Base-by-base conservation (phyloP, 2,113 vertebrate species). In the Sinocyclocheilus rhinocerous region DNA sequence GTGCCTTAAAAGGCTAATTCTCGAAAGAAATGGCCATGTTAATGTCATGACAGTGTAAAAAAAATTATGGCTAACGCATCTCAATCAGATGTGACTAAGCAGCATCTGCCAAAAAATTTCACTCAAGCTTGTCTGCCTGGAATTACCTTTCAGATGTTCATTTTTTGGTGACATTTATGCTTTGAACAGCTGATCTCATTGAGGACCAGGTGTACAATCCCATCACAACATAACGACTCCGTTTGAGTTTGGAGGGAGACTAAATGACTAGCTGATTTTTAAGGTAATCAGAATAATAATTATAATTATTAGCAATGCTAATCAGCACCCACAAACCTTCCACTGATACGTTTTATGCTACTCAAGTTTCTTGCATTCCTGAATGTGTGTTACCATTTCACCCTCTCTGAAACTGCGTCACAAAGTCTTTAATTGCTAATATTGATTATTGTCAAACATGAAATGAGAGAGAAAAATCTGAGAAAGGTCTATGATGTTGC, bases 1-100 rank as follows among this genome's bases (percentile, higher is more conserved):
- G 45, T 70, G 29, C 24, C 16, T 59, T 4, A 76, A 85, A 88
- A 83, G 70, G 59, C 87, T 76, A 26, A 85, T 77, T 69, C 26
- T 45, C 15, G 22, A 20, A 63, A 4, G 22, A 22, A 45, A 4
- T 39, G 16, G 18, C 5, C 0, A 36, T 42, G 20, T 13, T 33
- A 59, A n/a, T 59, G 45, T 26, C 45, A 76, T 16, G 39, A 16
- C 6, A 76, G 48, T 13, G 2, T 79, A 15, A 42, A 78, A 55
- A 16, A 0, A 33, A n/a, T 20, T n/a, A 10, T 78, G 20, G 39
- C 10, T 55, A 29, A 36, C 2, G 5, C 50, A 13, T 79, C 33
- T 79, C 55, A 61, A 42, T 42, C 39, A 55, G 36, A 80, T 24
- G 33, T 15, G 55, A 42, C 36, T 20, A 36, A 70, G 29, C 33